A percentile compares a stretch with the other conserved stretches of the same genome.
Conservation (phyloP, 92 coral and sea anemone species). For the Umimayanthus chanpuru region DNA sequence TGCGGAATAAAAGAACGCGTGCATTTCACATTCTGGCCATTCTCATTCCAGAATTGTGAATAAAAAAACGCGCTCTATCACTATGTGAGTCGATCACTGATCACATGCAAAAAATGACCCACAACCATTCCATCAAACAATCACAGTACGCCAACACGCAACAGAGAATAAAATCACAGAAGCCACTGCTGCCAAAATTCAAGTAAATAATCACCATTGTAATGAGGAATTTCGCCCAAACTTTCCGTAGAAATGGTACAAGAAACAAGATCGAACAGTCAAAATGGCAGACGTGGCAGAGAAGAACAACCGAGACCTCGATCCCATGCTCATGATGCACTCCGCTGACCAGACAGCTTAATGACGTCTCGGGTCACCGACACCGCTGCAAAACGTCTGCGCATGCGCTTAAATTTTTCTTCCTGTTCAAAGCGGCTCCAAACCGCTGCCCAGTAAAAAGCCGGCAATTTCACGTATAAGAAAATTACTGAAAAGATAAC, state of each 20-base stretch:
- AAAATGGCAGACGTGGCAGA: constrained; percentile 98
- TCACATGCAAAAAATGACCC: not conserved
- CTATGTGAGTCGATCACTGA: not conserved
- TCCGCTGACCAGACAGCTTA: constrained; percentile 46
- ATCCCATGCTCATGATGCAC: constrained; percentile 15
- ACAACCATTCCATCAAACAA: not conserved
- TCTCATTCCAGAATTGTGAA: no score
- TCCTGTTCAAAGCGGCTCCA: no score
- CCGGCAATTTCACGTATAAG: no score
- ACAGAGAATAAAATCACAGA: not conserved
- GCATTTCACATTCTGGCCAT: no score
- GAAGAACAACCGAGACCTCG: constrained; percentile 42
- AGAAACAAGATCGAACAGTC: constrained; percentile 30
- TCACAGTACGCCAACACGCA: not conserved
- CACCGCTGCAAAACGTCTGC: no score
- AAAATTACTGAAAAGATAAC: no score
- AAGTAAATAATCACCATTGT: constrained; percentile 62
- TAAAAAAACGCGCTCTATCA: no score
- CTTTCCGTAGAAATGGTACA: not conserved
- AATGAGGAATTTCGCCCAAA: constrained; percentile 41
- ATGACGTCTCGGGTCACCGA: no score
- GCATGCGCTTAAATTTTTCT: no score
- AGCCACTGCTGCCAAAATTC: not conserved
- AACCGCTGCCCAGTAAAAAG: no score
- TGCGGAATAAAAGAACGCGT: no score